Conservation (phyloP, 2,888 invertebrate genomes). For the Ariolimax columbianus region DNA sequence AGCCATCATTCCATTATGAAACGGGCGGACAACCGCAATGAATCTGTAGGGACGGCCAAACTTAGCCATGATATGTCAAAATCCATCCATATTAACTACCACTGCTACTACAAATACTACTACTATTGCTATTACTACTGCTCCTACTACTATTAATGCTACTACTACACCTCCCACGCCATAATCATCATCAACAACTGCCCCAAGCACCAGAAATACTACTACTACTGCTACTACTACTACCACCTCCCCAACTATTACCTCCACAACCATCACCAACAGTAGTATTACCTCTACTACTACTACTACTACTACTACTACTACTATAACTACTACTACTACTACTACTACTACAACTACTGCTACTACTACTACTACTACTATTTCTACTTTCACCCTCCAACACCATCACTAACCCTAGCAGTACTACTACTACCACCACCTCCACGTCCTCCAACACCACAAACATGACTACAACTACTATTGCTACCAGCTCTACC, state of each 20-base stretch:
- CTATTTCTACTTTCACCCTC: conserved; percentile 27
- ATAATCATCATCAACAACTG: background rate
- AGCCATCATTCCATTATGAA: too few species aligned
- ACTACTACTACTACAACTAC: conserved; percentile 30
- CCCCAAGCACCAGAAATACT: background rate
- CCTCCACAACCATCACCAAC: conserved; percentile 18
- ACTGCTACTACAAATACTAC: too few species aligned
- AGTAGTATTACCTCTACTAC: conserved; percentile 19
- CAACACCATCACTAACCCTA: background rate
- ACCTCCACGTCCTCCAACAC: background rate
- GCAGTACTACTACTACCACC: background rate
- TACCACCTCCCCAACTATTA: conserved; percentile 8
- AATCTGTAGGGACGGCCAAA: too few species aligned
- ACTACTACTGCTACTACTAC: conserved; percentile 3
- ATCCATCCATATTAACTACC: too few species aligned
- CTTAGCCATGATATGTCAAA: too few species aligned
- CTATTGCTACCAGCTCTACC: background rate
- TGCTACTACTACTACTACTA: conserved; percentile 29
- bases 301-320: conserved; percentile 35
- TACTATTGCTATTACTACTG: too few species aligned
- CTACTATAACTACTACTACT: conserved; percentile 26
- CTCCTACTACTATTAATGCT: too few species aligned
- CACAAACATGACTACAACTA: background rate
- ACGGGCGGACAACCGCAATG: too few species aligned
- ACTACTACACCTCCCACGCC: conserved; percentile 25